Evolutionary conservation across 2,888 invertebrate genomes (phyloP).

Genomic region (Scotopteryx bipunctaria): DNA sequence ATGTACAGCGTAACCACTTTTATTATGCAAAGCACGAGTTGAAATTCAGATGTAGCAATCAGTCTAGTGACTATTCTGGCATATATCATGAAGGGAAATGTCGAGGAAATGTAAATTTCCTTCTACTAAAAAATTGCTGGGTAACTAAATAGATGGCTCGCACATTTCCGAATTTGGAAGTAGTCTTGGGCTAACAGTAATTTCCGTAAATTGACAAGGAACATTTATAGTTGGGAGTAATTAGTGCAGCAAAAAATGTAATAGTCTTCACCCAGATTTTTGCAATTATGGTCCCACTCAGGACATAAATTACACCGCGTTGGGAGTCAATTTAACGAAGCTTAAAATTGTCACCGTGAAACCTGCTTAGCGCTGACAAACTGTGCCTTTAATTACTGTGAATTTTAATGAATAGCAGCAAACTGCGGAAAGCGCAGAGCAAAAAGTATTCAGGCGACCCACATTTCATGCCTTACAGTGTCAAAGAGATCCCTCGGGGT

Average conservation of each 20-base stretch:
- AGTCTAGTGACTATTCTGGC: slow-evolving; percentile 7
- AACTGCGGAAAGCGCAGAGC: slow-evolving; percentile 25
- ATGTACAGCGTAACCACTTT: slow-evolving; percentile 1
- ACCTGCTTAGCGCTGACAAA: slow-evolving; percentile 21
- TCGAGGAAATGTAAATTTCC: slow-evolving; percentile 13
- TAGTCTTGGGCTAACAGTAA: not conserved
- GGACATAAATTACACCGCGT: slow-evolving; percentile 12
- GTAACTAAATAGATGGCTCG: not conserved
- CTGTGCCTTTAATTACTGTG: slow-evolving; percentile 25
- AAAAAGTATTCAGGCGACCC: slow-evolving; percentile 27
- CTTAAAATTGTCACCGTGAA: slow-evolving; percentile 35
- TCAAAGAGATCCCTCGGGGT: slow-evolving; percentile 27
- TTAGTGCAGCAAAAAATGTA: not conserved
- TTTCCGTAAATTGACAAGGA: too few species aligned
- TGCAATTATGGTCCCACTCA: slow-evolving; percentile 7
- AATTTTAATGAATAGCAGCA: slow-evolving; percentile 33
- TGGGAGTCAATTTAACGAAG: slow-evolving; percentile 31
- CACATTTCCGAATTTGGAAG: slow-evolving; percentile 1
- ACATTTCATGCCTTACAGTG: slow-evolving; percentile 30
- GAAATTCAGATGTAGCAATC: slow-evolving; percentile 16
- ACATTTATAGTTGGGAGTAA: not conserved
- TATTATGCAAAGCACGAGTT: slow-evolving; percentile 17
- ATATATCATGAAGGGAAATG: slow-evolving; percentile 8
- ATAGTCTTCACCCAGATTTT: not conserved
- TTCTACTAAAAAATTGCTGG: slow-evolving; percentile 7